Evolutionary conservation across 2,888 invertebrate genomes (phyloP).

Genomic region (Drosophila melanocephala): DNA sequence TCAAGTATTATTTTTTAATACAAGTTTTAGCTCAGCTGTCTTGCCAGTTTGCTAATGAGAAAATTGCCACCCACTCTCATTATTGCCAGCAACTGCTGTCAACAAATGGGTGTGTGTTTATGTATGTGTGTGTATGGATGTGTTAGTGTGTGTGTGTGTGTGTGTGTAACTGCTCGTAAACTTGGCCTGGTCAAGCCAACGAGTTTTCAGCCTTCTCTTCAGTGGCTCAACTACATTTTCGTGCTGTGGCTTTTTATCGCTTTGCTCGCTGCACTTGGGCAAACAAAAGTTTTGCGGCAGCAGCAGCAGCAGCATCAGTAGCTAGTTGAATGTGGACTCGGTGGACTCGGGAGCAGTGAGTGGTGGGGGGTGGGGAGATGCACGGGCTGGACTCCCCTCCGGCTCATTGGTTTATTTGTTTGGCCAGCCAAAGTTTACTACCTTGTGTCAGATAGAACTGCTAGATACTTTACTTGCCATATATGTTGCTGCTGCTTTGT

Average conservation of each 20-base stretch:
- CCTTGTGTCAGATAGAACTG: conserved; percentile 56
- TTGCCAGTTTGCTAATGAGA: conserved; percentile 54
- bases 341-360: not conserved
- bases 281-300: conserved; percentile 71
- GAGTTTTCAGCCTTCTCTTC: conserved; percentile 33
- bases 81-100: conserved; percentile 33
- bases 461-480: conserved; percentile 57
- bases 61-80: conserved; percentile 38
- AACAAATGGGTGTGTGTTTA: conserved; percentile 26
- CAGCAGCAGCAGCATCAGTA: conserved; percentile 13
- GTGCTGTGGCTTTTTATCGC: conserved; percentile 65
- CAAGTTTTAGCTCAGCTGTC: conserved; percentile 13
- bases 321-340: not conserved
- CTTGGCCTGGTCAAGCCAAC: conserved; percentile 59
- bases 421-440: conserved; percentile 75
- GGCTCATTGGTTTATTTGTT: conserved; percentile 76
- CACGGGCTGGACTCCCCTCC: not conserved
- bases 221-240: conserved; percentile 52
- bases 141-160: not conserved
- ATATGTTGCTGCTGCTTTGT: conserved; percentile 6
- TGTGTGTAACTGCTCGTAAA: conserved; percentile 48
- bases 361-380: not conserved
- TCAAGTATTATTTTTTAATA: not conserved
- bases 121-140: not conserved
- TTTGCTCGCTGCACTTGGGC: conserved; percentile 74